Conservation (phyloP, 2,797 vertebrate genomes). For the Sebastes hubbsi region DNA sequence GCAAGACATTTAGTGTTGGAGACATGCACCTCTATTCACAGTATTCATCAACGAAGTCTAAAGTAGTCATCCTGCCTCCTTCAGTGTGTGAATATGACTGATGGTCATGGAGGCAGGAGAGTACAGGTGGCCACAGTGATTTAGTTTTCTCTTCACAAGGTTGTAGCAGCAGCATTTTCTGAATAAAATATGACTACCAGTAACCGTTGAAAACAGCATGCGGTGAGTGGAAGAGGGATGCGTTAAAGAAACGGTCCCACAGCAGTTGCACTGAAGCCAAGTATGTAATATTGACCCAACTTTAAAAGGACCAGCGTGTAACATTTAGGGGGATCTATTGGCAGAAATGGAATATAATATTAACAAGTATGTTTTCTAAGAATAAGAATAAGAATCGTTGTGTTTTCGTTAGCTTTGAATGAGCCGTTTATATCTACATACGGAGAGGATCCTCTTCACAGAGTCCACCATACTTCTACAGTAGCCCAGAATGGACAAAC, state of each 20-base stretch:
- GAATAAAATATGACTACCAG: conserved; percentile 19
- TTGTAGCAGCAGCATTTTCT: conserved; percentile 47
- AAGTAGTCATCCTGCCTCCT: conserved; percentile 18
- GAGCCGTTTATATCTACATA: too few species aligned
- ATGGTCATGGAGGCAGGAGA: conserved; percentile 24
- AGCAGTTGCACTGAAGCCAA: conserved; percentile 29
- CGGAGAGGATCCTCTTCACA: fast-evolving
- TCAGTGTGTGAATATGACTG: neutral
- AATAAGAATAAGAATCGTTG: neutral
- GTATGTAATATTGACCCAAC: conserved; percentile 10
- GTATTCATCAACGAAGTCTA: conserved; percentile 58
- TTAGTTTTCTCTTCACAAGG: conserved; percentile 36
- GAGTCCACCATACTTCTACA: fast-evolving
- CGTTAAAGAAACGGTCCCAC: conserved; percentile 16
- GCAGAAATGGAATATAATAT: neutral
- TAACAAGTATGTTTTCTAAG: neutral
- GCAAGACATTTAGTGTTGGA: conserved; percentile 38
- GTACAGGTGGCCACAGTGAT: conserved; percentile 59
- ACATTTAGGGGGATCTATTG: neutral
- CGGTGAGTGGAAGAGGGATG: conserved; percentile 7
- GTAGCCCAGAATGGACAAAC: too few species aligned
- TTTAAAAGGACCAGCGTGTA: conserved; percentile 7
- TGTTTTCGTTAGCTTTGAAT: too few species aligned
- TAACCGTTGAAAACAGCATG: conserved; percentile 49
- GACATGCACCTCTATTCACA: conserved; percentile 76